Base-by-base conservation (phyloP, 2,888 invertebrate species). In the Antheraea assamensis region DNA sequence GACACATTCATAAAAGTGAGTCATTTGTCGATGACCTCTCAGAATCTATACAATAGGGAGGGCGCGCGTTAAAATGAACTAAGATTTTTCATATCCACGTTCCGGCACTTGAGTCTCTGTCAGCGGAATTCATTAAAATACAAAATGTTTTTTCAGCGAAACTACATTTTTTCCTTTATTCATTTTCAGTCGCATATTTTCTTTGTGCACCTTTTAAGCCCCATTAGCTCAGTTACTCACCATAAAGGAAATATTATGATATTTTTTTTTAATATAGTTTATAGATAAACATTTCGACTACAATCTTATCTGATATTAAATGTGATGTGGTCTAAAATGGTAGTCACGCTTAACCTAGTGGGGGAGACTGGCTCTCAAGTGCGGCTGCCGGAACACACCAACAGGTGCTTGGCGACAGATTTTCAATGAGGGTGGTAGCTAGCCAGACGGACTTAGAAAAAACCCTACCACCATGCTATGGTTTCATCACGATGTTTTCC, bases 21-120 rank as follows among this genome's bases (percentile, higher is more conserved):
- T 87, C 88, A 88, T 82, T 85, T 86, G 86, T 84, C 87, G 85
- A 86, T 87, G 87, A 88, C 87, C 88, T 87, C 85, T 82, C 77
- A 68, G 71, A 71, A 49, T 24, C 70, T 58, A 73, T 35, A 72
- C 42, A 55, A 71, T 58, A 49, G 52, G 52, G 58, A 55, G 78
- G n/a, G 74, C 76, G 75, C 71, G 72, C 55, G 71, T 73, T 78
- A 75, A 80, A 79, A 80, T 79, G 68, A 76, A 78, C 79, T 80
- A 81, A 76, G 73, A 78, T 76, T 78, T 77, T 82, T 76, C 70
- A 77, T 76, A 75, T 72, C 64, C 72, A 73, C 75, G 71, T 76
- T 61, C 61, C 55, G 21, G 58, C 27, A 31, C 31, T 72, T 24
- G 31, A 72, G 55, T 58, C 47, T 55, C 55, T 70, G 68, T 70